These are phyloP conservation scores for Hydra vulgaris DNA, from an alignment of 30 jellyfish, hydroid and myxozoan genomes.

Conservation along the genomic window DNA sequence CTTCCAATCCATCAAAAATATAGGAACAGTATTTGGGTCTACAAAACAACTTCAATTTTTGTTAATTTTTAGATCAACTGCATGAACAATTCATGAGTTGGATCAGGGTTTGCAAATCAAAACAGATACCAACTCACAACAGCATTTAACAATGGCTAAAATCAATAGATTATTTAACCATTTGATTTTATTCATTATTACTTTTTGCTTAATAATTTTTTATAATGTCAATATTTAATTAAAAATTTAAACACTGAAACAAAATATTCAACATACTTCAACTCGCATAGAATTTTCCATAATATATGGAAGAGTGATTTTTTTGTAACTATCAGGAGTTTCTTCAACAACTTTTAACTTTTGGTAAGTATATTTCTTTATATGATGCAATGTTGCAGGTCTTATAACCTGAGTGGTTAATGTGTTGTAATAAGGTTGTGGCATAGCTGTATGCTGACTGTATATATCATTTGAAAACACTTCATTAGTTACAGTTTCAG, in stretches of 20 bases:
- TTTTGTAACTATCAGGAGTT: slow-evolving; percentile 56
- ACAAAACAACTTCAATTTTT: too few relatives aligned
- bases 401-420: slow-evolving; percentile 36
- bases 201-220: too few relatives aligned
- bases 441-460: slow-evolving; percentile 41
- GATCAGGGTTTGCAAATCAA: too few relatives aligned
- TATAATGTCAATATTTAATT: too few relatives aligned
- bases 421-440: slow-evolving; percentile 33
- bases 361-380: slow-evolving; percentile 53
- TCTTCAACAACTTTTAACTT: slow-evolving; percentile 34
- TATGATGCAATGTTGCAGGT: slow-evolving; percentile 77
- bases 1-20: too few relatives aligned
- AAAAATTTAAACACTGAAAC: not conserved
- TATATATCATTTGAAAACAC: slow-evolving; percentile 54
- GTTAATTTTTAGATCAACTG: too few relatives aligned
- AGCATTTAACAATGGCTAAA: too few relatives aligned
- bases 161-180: too few relatives aligned
- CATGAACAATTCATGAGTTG: too few relatives aligned
- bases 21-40: too few relatives aligned
- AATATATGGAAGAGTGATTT: slow-evolving; percentile 49
- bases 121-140: too few relatives aligned
- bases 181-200: too few relatives aligned
- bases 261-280: slow-evolving; percentile 30
- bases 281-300: slow-evolving; percentile 39
- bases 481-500: slow-evolving; percentile 17